Base-by-base conservation (phyloP, 2,797 vertebrate species). In the Clarias platycephalus region DNA sequence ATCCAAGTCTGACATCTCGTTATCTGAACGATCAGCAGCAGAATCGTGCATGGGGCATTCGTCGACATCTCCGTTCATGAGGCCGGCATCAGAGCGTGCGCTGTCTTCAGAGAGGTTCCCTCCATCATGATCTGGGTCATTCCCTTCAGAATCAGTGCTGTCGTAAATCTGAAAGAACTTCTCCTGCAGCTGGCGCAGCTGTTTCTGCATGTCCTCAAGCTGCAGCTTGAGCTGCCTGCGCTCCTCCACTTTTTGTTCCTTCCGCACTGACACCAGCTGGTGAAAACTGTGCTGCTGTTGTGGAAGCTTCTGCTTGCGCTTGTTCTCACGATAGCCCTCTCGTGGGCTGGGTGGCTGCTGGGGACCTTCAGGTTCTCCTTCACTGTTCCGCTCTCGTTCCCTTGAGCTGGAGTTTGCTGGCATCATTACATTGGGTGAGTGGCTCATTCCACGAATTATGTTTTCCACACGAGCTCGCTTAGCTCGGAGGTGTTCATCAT, bases 121-220 rank as follows among this genome's bases (percentile, higher is more conserved):
- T 60, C 83, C 84, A 4, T 94, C 95, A 92, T 97, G 96, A 85
- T 97, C 97, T 31, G 98, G 97, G 94, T 98, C 98, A 60, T 96
- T 95, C 85, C 96, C 95, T 88, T 97, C 96, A 0, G 96, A 97
- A 88, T 99, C 98, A 0, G 97, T 98, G 91, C 97, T 98, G 93
- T 99, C 98, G 0, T 99, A 99, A 94, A 99, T 97, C 92, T 99
- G 98, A 93, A 98, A 99, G 95, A 99, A 99, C 96, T 99, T 99
- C 91, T 99, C 98, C 93, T 99, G 98, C 91, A 99, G 96, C 95
- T 99, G 98, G 88, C 97, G 96, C 91, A 99, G 95, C 95, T 99
- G 98, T 90, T 99, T 99, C 95, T 99, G 98, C 98, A 99, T 99
- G 95, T 99, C 98, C 91, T 99, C 98, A 92, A 99, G 96, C 96